A percentile compares a stretch with the other conserved stretches of the same genome.
Conservation (phyloP, 2,888 invertebrate species). For the Cryptocephalus moraei region DNA sequence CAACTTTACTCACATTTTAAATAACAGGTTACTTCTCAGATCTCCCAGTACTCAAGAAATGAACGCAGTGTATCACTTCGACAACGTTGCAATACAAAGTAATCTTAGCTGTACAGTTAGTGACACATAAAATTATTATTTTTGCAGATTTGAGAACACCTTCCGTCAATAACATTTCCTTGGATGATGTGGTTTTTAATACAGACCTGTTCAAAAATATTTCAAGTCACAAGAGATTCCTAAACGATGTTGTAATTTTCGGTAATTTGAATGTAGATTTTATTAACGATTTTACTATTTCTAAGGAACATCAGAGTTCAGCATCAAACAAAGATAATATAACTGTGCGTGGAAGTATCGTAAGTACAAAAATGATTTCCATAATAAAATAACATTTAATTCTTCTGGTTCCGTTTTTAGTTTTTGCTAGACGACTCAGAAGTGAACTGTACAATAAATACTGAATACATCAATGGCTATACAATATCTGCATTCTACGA, state of each 20-base stretch:
- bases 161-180: conserved; percentile 25
- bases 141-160: conserved; percentile 23
- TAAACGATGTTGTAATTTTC: conserved; percentile 18
- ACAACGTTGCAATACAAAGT: conserved; percentile 23
- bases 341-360: conserved; percentile 18
- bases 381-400: not conserved
- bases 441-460: conserved; percentile 21
- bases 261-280: conserved; percentile 20
- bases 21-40: conserved; percentile 23
- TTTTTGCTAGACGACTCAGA: conserved; percentile 16
- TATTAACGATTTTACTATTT: conserved; percentile 23
- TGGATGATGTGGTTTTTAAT: conserved; percentile 30
- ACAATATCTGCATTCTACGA: conserved; percentile 22
- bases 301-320: conserved; percentile 18
- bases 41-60: conserved; percentile 21
- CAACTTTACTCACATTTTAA: conserved; percentile 23
- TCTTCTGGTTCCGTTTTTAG: conserved; percentile 18
- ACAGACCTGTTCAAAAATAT: conserved; percentile 22
- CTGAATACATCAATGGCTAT: conserved; percentile 28
- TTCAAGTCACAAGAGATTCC: conserved; percentile 24
- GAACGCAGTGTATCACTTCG: conserved; percentile 24
- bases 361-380: conserved; percentile 13
- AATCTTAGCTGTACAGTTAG: conserved; percentile 3
- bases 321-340: conserved; percentile 13
- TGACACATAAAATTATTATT: not conserved